Evolutionary conservation across 2,888 invertebrate genomes (phyloP), one percentile per base, ranked within the genome.

Genomic region (Boloria selene): DNA sequence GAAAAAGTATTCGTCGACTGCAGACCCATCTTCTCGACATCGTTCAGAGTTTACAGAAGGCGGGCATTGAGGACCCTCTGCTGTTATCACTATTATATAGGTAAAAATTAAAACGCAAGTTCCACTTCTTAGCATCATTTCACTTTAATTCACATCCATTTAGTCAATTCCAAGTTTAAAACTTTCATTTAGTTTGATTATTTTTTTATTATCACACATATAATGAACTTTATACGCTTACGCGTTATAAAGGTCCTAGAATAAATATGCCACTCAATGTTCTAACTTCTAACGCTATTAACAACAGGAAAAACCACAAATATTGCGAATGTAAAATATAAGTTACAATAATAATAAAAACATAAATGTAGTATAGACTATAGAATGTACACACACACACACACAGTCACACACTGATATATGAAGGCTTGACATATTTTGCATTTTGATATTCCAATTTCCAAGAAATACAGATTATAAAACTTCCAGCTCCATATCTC

Each of bases 1-100:
- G 53, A 62, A 75, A 61, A 69, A 69, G 62, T 67, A 65, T 14
- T 74, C 73, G 42, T 74, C 72, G 5, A 18, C 4, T 6, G 60
- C 54, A 18, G 63, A 62, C 51, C 61, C 53, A 13, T 59, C 47
- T 38, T 64, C 74, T 3, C 44, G 61, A 73, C 68, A 71, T 51
- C 64, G 68, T 47, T 62, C 58, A 61, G 68, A 47, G 56, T 61
- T 62, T 51, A 72, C 69, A 65, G 70, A 67, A 50, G 69, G 72
- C 66, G 64, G 67, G 59, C 70, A 68, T 64, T 69, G 64, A 68
- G 51, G 70, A 31, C 56, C 64, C 59, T 60, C 67, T 59, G 56
- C 52, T 58, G 18, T 26, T 10, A 17, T n/a, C 16, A 61, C 31
- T 18, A 42, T 42, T 17, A 44, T 22, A 1, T 7, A 22, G 53